Evolutionary conservation across 2,113 vertebrate species (phyloP).

Genomic region (Chrysemys picta): DNA sequence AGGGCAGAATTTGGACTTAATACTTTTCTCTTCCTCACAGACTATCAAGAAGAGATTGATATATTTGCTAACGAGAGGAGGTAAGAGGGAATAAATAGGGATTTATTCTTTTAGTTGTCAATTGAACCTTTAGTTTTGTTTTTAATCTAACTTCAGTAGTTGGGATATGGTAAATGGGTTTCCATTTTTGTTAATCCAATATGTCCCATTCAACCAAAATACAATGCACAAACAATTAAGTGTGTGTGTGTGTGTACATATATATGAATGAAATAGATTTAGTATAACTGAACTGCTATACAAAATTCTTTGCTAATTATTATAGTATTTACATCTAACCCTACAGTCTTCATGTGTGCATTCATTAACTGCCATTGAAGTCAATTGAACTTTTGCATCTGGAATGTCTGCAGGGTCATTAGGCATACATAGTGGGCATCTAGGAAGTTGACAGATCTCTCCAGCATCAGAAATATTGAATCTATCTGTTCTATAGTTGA

Average conservation of each 20-base stretch:
- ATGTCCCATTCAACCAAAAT: neutral
- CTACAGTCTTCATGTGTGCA: neutral
- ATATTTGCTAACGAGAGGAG: neutral
- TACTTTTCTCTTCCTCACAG: neutral
- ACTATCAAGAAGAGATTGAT: neutral
- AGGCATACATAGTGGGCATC: neutral
- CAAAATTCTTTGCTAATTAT: neutral
- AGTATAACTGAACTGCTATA: neutral
- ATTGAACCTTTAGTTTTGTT: conserved; percentile 6
- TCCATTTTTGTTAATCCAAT: neutral
- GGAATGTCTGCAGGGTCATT: accelerated
- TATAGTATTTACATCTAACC: neutral
- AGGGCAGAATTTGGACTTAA: neutral
- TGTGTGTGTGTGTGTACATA: too few species aligned
- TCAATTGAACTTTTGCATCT: neutral
- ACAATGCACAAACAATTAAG: neutral
- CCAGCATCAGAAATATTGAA: neutral
- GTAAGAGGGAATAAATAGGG: neutral
- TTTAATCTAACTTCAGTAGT: conserved; percentile 40
- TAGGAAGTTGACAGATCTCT: neutral
- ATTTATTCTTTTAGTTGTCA: neutral
- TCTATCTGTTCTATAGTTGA: neutral
- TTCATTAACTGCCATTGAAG: neutral
- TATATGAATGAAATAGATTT: neutral
- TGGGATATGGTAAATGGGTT: neutral